Evolutionary conservation across 2,797 vertebrate species (phyloP).

Genomic region (Pteropus rufus): DNA sequence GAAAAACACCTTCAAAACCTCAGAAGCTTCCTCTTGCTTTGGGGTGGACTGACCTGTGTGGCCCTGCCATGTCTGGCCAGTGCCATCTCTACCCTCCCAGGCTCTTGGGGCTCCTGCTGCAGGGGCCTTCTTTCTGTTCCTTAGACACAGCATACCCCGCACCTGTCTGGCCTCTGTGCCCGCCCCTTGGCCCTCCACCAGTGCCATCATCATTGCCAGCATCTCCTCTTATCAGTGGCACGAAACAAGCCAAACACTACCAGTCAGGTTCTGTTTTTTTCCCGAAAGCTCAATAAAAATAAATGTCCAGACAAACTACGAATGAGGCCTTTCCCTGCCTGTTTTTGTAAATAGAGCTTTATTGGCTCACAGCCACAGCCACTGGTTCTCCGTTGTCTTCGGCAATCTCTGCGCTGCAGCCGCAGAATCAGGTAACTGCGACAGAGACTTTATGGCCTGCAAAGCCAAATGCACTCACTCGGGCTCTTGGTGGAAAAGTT

Average conservation of each 20-base stretch:
- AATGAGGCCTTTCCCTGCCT: not conserved
- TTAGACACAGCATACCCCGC: too few relatives aligned
- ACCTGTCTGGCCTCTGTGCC: not conserved
- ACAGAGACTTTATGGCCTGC: not conserved
- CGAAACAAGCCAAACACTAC: not conserved
- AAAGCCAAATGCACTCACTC: not conserved
- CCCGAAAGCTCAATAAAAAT: not conserved
- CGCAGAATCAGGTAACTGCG: not conserved
- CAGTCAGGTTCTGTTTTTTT: not conserved
- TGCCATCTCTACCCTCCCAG: not conserved
- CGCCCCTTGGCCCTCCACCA: not conserved
- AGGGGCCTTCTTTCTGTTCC: not conserved
- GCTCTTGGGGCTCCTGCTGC: not conserved
- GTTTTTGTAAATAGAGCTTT: not conserved
- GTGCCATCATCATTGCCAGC: not conserved
- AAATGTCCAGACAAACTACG: not conserved
- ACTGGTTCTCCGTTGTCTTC: not conserved
- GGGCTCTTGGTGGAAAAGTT: not conserved
- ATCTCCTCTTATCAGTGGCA: not conserved
- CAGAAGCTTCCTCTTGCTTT: not conserved
- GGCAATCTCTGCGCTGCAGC: not conserved
- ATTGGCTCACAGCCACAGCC: not conserved
- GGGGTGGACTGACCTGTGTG: not conserved
- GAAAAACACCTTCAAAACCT: not conserved
- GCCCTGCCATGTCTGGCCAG: too few relatives aligned